Percentiles rank a stretch among this genome's conserved stretches.
phyloP scores from a whole-genome alignment of 2,113 vertebrate genomes.

The Laticauda laticaudata region DNA sequence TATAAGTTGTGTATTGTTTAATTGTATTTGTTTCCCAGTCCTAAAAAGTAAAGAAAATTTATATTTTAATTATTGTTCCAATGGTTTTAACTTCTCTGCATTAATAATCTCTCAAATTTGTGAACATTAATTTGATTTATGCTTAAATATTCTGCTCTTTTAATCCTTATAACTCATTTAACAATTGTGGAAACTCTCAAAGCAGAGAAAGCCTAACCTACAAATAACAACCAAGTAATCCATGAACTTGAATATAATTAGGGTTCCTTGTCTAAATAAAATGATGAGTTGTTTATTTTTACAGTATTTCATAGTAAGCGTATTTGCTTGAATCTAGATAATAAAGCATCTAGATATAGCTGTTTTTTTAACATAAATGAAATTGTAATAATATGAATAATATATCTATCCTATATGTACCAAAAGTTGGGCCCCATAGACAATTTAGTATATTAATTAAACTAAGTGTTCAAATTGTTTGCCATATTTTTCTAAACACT shows the following conservation, averaged over 20 bases:
- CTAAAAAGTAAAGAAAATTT: conserved; percentile 20
- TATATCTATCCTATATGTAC: not conserved
- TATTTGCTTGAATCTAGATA: not conserved
- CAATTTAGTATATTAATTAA: not conserved
- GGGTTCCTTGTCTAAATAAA: not conserved
- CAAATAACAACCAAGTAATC: not conserved
- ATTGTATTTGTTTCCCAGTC: conserved; percentile 25
- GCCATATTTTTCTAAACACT: not conserved
- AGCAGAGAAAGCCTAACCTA: not conserved
- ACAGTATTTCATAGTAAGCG: not conserved
- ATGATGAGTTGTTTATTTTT: not conserved
- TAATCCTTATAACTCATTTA: conserved; percentile 1
- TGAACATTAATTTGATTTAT: conserved; percentile 31
- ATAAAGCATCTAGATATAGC: not conserved
- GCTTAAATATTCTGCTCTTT: conserved; percentile 16
- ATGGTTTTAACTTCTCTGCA: conserved; percentile 12
- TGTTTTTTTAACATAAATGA: not conserved
- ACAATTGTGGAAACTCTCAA: not conserved
- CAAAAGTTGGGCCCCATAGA: not conserved
- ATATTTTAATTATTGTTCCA: conserved; percentile 22
- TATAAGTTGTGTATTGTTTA: conserved; percentile 21
- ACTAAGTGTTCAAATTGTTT: not conserved
- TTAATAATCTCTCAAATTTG: conserved; percentile 8
- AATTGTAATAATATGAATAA: not conserved
- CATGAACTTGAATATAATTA: no score